Evolutionary conservation across 2,888 invertebrate genomes (phyloP).

Genomic region (Ophion costatus): DNA sequence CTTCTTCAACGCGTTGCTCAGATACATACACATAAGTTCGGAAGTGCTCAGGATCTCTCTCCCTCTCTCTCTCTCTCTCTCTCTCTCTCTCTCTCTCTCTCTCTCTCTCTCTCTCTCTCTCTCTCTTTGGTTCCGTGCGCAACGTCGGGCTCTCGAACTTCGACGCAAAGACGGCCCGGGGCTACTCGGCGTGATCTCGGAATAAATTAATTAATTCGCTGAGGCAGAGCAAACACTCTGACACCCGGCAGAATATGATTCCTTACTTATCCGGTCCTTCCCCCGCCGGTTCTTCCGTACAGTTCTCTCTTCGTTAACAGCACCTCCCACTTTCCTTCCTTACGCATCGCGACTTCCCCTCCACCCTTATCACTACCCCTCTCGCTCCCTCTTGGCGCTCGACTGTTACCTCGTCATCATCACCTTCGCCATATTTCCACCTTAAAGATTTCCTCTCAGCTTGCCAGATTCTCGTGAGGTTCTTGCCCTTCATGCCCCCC

Average conservation of each 20-base stretch:
- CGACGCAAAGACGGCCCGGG: constrained; percentile 65
- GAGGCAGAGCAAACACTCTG: constrained; percentile 80
- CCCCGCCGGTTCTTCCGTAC: constrained; percentile 61
- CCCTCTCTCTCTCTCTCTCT: constrained; percentile 47
- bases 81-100: constrained; percentile 20
- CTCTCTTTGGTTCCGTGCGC: constrained; percentile 37
- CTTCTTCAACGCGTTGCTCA: constrained; percentile 11
- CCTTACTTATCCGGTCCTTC: constrained; percentile 78
- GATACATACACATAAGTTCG: constrained; percentile 24
- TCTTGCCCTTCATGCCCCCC: constrained; percentile 57
- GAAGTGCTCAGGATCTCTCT: constrained; percentile 35
- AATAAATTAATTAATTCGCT: constrained; percentile 82
- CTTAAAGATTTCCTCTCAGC: constrained; percentile 55
- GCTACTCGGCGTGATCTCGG: constrained; percentile 76
- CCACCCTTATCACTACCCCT: constrained; percentile 40
- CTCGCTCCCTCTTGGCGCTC: constrained; percentile 42
- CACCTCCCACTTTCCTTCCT: constrained; percentile 44
- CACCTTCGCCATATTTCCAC: constrained; percentile 59
- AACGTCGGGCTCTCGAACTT: constrained; percentile 61
- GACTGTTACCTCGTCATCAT: constrained; percentile 62
- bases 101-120: constrained; percentile 47
- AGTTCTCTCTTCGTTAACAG: constrained; percentile 54
- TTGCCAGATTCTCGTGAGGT: constrained; percentile 52
- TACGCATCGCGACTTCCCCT: constrained; percentile 45
- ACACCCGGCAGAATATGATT: constrained; percentile 81